Percentiles rank a stretch among this genome's conserved stretches.
Conservation (phyloP, 2,888 invertebrate species). For the Hymenopus coronatus region DNA sequence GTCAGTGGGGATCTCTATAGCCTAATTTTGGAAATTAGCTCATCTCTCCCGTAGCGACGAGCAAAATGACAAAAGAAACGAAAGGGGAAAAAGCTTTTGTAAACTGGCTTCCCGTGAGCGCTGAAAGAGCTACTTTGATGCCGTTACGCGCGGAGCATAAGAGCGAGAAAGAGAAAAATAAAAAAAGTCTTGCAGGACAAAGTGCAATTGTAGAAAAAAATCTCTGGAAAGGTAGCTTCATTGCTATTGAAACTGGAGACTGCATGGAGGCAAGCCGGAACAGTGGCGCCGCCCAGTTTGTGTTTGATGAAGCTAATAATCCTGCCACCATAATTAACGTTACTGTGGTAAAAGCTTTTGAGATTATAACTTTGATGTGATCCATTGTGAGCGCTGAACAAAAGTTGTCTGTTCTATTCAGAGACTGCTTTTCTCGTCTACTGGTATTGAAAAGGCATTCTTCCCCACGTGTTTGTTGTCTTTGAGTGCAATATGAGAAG, state of each 20-base stretch:
- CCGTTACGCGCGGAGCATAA: not conserved
- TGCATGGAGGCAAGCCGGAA: not conserved
- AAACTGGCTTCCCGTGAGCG: not conserved
- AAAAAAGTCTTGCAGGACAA: constrained; percentile 9
- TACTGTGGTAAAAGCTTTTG: not conserved
- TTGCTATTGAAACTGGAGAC: not conserved
- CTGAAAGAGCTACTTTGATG: constrained; percentile 11
- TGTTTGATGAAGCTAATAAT: constrained; percentile 16
- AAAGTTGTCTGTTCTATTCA: not conserved
- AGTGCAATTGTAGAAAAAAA: constrained; percentile 1
- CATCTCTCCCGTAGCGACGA: not conserved
- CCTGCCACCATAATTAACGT: constrained; percentile 10
- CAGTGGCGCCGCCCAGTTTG: constrained; percentile 7
- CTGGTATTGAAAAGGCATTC: not conserved
- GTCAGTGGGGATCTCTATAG: not conserved
- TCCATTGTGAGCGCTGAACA: not conserved
- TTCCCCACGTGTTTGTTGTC: not conserved
- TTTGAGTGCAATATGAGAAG: not conserved
- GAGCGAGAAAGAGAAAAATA: not conserved
- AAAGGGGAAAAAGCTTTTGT: not conserved
- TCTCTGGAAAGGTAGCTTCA: not conserved
- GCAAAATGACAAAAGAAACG: not conserved
- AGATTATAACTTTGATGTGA: not conserved
- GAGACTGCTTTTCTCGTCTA: not conserved
- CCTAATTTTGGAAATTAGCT: not conserved